A percentile compares a stretch with the other conserved stretches of the same genome.
These are phyloP conservation scores for Drosophila neutralis DNA, from an alignment of 2,888 invertebrate genomes.

Conservation along the genomic window DNA sequence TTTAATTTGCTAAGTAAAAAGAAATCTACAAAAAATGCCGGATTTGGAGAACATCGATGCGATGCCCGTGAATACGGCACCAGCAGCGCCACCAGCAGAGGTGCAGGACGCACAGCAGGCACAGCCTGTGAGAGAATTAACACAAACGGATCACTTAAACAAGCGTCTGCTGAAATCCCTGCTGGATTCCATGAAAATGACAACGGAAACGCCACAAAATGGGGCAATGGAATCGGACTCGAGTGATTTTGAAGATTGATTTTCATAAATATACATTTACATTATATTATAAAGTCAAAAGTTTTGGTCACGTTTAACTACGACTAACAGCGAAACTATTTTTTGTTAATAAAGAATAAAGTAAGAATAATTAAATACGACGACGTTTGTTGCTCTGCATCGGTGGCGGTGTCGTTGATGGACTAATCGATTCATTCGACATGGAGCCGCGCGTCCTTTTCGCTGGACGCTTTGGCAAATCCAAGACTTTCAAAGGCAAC, in stretches of 20 bases:
- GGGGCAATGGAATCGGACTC: constrained; percentile 50
- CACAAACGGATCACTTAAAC: constrained; percentile 82
- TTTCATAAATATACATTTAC: constrained; percentile 54
- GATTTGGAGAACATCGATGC: constrained; percentile 67
- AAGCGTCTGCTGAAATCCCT: constrained; percentile 79
- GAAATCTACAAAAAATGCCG: constrained; percentile 64
- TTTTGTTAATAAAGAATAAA: constrained; percentile 18
- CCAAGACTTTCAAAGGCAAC: constrained; percentile 73
- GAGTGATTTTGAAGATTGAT: constrained; percentile 76
- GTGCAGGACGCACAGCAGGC: constrained; percentile 40
- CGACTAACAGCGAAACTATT: constrained; percentile 34
- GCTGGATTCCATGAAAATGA: constrained; percentile 74
- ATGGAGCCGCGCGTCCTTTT: constrained; percentile 85
- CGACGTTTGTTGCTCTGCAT: constrained; percentile 82
- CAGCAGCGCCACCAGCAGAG: constrained; percentile 43
- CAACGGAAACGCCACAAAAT: constrained; percentile 23
- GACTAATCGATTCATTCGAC: constrained; percentile 84
- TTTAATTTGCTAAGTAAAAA: background rate
- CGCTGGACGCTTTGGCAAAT: constrained; percentile 83
- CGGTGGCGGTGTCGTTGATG: constrained; percentile 84
- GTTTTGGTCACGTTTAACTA: constrained; percentile 53
- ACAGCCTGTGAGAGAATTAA: constrained; percentile 70
- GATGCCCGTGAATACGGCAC: constrained; percentile 41
- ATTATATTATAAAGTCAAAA: constrained; percentile 42
- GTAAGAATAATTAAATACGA: constrained; percentile 74